Evolutionary conservation across 2,797 vertebrate species (phyloP).

Genomic region (Melopsittacus undulatus): DNA sequence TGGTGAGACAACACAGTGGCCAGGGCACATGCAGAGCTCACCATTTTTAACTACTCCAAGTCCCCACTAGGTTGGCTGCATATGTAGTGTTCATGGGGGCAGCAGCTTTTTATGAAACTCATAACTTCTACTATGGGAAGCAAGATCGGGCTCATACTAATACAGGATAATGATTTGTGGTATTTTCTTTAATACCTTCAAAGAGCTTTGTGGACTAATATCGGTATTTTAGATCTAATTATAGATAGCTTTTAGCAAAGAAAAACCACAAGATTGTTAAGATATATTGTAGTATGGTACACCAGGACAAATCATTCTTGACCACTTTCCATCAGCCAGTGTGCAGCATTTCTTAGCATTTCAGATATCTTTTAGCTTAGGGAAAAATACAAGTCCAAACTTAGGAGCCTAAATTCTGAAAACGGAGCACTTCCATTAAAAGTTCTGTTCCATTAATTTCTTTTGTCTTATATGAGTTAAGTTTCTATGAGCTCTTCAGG

Average conservation of each 20-base stretch:
- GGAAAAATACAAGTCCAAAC: not conserved
- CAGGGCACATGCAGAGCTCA: not conserved
- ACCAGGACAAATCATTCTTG: not conserved
- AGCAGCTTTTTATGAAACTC: not conserved
- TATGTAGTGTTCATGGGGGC: rapidly evolving
- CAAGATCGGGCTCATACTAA: not conserved
- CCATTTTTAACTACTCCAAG: not conserved
- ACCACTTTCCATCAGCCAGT: not conserved
- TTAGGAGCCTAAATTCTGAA: not conserved
- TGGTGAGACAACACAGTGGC: not conserved
- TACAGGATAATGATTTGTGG: not conserved
- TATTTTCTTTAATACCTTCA: not conserved
- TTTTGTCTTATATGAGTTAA: not conserved
- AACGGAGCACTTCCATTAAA: not conserved
- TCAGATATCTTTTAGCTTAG: not conserved
- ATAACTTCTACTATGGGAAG: not conserved
- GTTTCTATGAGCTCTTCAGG: not conserved
- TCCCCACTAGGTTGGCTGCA: not conserved
- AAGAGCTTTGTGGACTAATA: not conserved
- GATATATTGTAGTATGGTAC: not conserved
- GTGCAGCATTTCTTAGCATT: not conserved
- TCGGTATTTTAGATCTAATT: not conserved
- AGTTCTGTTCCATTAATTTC: not conserved
- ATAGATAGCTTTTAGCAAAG: not conserved
- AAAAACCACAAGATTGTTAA: not conserved